Evolutionary conservation across 2,113 vertebrate species (phyloP), one percentile per base, ranked within the genome.

Genomic region (Choloepus hoffmanni): DNA sequence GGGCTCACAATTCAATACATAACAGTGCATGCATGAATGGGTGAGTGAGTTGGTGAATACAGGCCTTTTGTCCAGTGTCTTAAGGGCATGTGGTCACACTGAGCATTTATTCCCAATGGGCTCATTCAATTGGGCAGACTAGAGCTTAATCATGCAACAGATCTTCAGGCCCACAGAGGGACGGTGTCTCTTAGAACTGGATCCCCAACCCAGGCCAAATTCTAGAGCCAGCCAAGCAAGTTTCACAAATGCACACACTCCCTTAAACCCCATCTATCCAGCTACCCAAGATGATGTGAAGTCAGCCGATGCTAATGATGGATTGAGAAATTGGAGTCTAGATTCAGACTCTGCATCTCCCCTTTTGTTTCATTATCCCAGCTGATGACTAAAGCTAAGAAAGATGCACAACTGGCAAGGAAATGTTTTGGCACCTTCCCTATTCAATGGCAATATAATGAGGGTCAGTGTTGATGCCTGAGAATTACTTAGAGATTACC

Each of bases 401-500:
- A 23, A 78, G 60, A 28, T 48, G 73, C 23, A 68, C 40, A 70
- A 45, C 28, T 21, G 48, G 58, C 65, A 43, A 95, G 30, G 12
- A 90, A 90, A 48, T 40, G 16, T 90, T 82, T 73, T 76, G 50
- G 14, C 40, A 63, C 15, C 9, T 92, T 82, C 68, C 23, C 19
- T 5, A 50, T 21, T 30, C n/a, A 85, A 23, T 26, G 60, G n/a
- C 50, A 89, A 16, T 19, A 5, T 48, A 60, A 55, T 58, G 9
- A 60, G 92, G 60, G 50, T 86, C 58, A 86, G 50, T 58, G 21
- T 63, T 65, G 86, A 94, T 91, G 26, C n/a, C 33, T 83, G 24
- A 91, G 43, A 79, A 84, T 73, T 73, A n/a, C 50, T 94, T 72
- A 87, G 79, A 97, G 33, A 89, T 90, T 76, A 73, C 73, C 84